Evolutionary conservation across 2,888 invertebrate species (phyloP).

Genomic region (Dastarcus helophoroides): DNA sequence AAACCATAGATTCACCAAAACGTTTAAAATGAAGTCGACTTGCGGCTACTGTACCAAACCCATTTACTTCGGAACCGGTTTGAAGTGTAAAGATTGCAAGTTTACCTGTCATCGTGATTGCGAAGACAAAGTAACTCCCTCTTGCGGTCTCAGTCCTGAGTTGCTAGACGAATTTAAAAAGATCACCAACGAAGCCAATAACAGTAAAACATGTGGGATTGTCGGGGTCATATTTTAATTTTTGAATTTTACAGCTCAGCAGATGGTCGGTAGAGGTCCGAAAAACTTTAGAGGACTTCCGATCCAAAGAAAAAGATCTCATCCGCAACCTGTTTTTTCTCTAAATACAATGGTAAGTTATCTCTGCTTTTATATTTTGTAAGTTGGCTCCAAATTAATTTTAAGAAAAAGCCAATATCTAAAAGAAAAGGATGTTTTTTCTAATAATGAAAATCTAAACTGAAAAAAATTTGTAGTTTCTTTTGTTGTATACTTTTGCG

Average conservation of each 20-base stretch:
- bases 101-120: slow-evolving; percentile 84
- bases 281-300: slow-evolving; percentile 26
- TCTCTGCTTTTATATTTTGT: no score
- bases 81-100: slow-evolving; percentile 92
- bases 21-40: slow-evolving; percentile 76
- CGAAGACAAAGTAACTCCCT: slow-evolving; percentile 81
- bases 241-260: no score
- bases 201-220: slow-evolving; percentile 6
- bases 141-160: slow-evolving; percentile 82
- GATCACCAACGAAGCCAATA: slow-evolving; percentile 30
- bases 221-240: no score
- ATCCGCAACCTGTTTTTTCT: slow-evolving; percentile 47
- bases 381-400: no score
- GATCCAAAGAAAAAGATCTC: slow-evolving; percentile 43
- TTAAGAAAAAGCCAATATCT: no score
- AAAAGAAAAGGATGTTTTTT: no score
- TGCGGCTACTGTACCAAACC: slow-evolving; percentile 73
- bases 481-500: no score
- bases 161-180: slow-evolving; percentile 73
- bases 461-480: no score
- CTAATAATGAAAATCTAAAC: no score
- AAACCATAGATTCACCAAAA: slow-evolving; percentile 81
- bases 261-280: slow-evolving; percentile 32
- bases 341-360: no score
- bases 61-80: slow-evolving; percentile 54